Base-by-base conservation (phyloP, 2,113 vertebrate genomes). In the Carassius gibelio region DNA sequence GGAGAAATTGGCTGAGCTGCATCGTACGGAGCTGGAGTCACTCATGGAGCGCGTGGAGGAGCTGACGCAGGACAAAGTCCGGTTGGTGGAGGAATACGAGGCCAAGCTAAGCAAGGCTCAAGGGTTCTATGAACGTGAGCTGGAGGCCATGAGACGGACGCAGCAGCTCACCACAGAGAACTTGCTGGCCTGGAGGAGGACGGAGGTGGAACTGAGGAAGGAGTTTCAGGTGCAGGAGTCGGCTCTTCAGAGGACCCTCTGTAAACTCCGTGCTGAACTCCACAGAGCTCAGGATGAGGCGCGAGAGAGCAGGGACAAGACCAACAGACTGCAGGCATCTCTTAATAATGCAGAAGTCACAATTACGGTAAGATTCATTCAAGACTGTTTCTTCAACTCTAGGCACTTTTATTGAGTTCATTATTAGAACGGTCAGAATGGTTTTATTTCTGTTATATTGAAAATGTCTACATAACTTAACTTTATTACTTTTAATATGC, bases 211-310 rank as follows among this genome's bases (percentile, higher is more conserved):
- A 82, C 94, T 99, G 61, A 96, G 96, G 57, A 97, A 96, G 89
- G 98, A 99, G 90, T 98, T 99, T 93, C 97, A 99, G 91, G 94
- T 92, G 10, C 98, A 99, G 92, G 98, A 99, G 88, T 94, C 95
- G 3, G 85, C 94, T 3, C 94, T 99, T 91, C 94, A 96, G 88
- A 97, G 97, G 89, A 97, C 96, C 0, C 91, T 95, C 59, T 92
- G 92, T 68, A 95, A 94, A 84, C 91, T 95, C 84, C 92, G 94
- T 83, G 90, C 91, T 0, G 94, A 95, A 68, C 92, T 95, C 0
- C 97, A 99, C 71, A 96, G 96, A 91, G 96, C 96, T 1, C 97
- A 98, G 90, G 98, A 99, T 90, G 96, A 99, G 92, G 96, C 96
- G 6, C 90, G 95, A 15, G 96, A 96, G 92, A 95, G 97, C 82